Evolutionary conservation across 2,113 vertebrate species (phyloP), one percentile per base, ranked within the genome.

Genomic region (Laterallus jamaicensis): DNA sequence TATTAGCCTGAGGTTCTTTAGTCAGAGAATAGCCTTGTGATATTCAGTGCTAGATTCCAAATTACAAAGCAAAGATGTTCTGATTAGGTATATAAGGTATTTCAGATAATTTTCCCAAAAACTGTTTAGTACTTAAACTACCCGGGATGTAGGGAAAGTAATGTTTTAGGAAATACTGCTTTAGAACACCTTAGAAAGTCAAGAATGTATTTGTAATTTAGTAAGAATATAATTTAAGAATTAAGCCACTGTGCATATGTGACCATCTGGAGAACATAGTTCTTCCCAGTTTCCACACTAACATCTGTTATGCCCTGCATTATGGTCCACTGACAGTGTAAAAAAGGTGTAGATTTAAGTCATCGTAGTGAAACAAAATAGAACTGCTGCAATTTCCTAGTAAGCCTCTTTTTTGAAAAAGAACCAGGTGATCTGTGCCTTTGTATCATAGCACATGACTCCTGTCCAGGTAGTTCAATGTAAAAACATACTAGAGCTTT

Each of bases 291-390:
- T 84, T 40, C 56, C 37, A 55, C 9, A 92, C 29, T 55, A 81
- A 55, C 25, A 71, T 73, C 39, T 49, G 10, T 24, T 31, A 31
- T 12, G 79, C 2, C 2, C 14, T 67, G 26, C 8, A 21, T 54
- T 44, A 81, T 8, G 75, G 47, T 32, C 35, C 52, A 35, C 12
- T 28, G 26, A 79, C 35, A 82, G 21, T 11, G 32, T 56, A 49
- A 71, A 78, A 82, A 78, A 58, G 25, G 20, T 4, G 3, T 9
- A 76, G 75, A 28, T 42, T 4, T 39, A 60, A 79, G 4, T 42
- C 24, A 58, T 3, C 0, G 0, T n/a, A 88, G 82, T 20, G 6
- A 87, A 76, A 88, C 8, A 54, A 85, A 87, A 62, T 0, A 54
- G 5, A 28, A 47, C 31, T 56, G 35, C 54, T 54, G 16, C 16